Conservation (phyloP, 2,797 vertebrate species). For the Diplodus puntazzo region DNA sequence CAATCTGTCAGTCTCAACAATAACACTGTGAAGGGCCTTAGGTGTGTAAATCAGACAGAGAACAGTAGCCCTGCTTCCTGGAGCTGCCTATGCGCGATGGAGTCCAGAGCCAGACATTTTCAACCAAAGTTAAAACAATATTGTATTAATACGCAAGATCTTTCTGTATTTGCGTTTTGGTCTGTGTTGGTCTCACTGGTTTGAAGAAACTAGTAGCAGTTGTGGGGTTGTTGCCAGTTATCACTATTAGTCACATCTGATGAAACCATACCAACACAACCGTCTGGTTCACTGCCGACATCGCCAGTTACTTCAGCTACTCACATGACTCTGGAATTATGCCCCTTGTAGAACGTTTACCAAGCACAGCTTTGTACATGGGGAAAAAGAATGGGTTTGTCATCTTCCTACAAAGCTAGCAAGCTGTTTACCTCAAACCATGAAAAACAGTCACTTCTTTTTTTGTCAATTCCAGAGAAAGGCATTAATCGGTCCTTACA, state of each 20-base stretch:
- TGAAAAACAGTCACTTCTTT: not conserved
- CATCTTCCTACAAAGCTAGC: not conserved
- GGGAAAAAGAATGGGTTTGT: too few relatives aligned
- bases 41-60: constrained; percentile 14
- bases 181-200: not conserved
- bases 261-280: not conserved
- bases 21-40: constrained; percentile 21
- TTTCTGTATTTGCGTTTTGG: not conserved
- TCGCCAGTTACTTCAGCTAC: not conserved
- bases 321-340: not conserved
- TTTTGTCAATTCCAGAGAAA: too few relatives aligned
- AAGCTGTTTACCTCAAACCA: not conserved
- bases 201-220: not conserved
- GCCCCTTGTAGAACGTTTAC: not conserved
- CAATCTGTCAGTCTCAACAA: constrained; percentile 50
- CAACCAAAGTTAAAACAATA: not conserved
- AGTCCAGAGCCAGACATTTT: not conserved
- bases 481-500: too few relatives aligned
- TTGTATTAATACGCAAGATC: too few relatives aligned
- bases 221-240: not conserved
- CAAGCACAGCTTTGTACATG: not conserved
- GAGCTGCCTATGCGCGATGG: not conserved
- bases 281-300: not conserved
- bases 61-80: constrained; percentile 5
- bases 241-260: not conserved